Conservation (phyloP, 2,113 vertebrate genomes). For the mouse (Mus musculus) region GRCm39 chr6:138850001-138850500, state of each 20-base stretch:
- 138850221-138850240: conserved; percentile 91
- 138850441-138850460: conserved; percentile 87
- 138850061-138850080: not conserved
- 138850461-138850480: conserved; percentile 87
- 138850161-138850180: conserved; percentile 91
- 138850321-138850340: conserved; percentile 87
- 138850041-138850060: conserved; percentile 85
- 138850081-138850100: conserved; percentile 53
- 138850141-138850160: conserved; percentile 92
- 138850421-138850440: conserved; percentile 76
- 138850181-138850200: conserved; percentile 92
- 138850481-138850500: conserved; percentile 90
- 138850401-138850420: conserved; percentile 61
- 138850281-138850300: conserved; percentile 92
- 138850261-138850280: conserved; percentile 91
- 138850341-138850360: conserved; percentile 91
- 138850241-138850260: conserved; percentile 95
- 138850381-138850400: conserved; percentile 89
- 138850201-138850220: conserved; percentile 94
- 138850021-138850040: conserved; percentile 91
- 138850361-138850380: conserved; percentile 89
- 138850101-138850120: conserved; percentile 48
- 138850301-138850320: conserved; percentile 88
- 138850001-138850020: conserved; percentile 90
- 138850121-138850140: conserved; percentile 84